Evolutionary conservation across 2,888 invertebrate species (phyloP), one percentile per base, ranked within the genome.

Genomic region (Dorcus parallelipipedus): DNA sequence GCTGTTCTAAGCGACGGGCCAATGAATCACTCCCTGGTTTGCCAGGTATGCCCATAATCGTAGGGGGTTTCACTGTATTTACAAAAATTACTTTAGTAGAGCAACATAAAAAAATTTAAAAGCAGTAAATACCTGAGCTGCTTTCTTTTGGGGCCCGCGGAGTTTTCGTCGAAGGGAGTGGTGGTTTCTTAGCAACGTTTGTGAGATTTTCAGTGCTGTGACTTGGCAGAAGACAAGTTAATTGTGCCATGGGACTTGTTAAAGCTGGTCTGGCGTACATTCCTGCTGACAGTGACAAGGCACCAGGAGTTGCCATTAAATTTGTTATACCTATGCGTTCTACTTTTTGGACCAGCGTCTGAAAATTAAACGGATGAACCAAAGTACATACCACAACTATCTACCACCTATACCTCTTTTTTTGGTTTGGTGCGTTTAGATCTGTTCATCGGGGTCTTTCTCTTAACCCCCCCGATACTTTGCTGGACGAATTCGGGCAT

Each of bases 211-310:
- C 65, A 9, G 54, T 63, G 50, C 64, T 73, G 53, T 73, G 72
- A 64, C 73, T 76, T 23, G 78, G 77, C 58, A 78, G 66, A 10
- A 91, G 78, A 69, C 90, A 91, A 49, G 88, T 89, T 52, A 91
- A 75, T 78, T 91, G 91, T 63, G 90, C 86, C 87, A 92, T 89
- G 1, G 91, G 91, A 72, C 91, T 91, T 61, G 86, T 86, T 58
- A 87, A 82, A 5, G 80, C 78, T 69, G 86, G 86, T 40, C 83
- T 73, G 1, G 82, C 83, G 78, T 76, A 89, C 71, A 84, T 71
- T 20, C 87, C 84, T 8, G 86, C 84, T 3, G 89, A 77, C 38
- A 88, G 84, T 9, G 86, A 83, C 6, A 87, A 82, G 3, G 81
- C 79, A 38, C 79, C 83, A 0, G 83, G 82, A 10, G 85, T 83